Evolutionary conservation across 2,888 invertebrate species (phyloP).

Genomic region (Cheilosia grossa): DNA sequence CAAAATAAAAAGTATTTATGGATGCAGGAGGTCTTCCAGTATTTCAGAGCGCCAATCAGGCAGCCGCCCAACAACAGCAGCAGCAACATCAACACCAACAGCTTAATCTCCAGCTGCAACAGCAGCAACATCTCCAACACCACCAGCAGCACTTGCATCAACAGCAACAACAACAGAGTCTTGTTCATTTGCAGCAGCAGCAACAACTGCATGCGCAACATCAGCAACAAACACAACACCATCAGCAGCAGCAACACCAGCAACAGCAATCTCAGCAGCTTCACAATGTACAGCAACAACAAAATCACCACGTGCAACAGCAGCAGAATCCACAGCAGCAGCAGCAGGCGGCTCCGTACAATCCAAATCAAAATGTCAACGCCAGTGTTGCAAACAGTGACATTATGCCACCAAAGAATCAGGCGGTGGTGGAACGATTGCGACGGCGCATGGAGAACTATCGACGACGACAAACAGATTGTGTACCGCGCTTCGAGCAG

Average conservation of each 20-base stretch:
- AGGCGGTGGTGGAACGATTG: conserved; percentile 93
- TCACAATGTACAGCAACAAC: conserved; percentile 76
- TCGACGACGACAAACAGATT: conserved; percentile 92
- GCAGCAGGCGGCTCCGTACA: conserved; percentile 76
- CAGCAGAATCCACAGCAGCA: conserved; percentile 78
- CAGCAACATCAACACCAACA: conserved; percentile 78
- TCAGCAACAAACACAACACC: conserved; percentile 76
- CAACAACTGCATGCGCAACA: conserved; percentile 75
- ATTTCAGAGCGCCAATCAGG: conserved; percentile 84
- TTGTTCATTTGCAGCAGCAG: conserved; percentile 76
- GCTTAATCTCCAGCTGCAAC: conserved; percentile 81
- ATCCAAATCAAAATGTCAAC: conserved; percentile 69
- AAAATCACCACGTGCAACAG: conserved; percentile 79
- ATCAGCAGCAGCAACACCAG: conserved; percentile 76
- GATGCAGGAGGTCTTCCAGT: conserved; percentile 84
- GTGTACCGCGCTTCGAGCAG: conserved; percentile 94
- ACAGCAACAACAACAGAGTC: conserved; percentile 80
- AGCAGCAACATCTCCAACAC: conserved; percentile 85
- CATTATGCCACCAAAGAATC: conserved; percentile 90
- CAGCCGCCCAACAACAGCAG: conserved; percentile 80
- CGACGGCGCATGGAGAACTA: conserved; percentile 94
- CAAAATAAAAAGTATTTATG: conserved; percentile 82
- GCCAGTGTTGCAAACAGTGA: conserved; percentile 82
- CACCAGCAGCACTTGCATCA: conserved; percentile 84
- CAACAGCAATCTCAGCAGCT: conserved; percentile 80